Conservation (phyloP, 1,140 invertebrate species). For the Penaeus vannamei region DNA sequence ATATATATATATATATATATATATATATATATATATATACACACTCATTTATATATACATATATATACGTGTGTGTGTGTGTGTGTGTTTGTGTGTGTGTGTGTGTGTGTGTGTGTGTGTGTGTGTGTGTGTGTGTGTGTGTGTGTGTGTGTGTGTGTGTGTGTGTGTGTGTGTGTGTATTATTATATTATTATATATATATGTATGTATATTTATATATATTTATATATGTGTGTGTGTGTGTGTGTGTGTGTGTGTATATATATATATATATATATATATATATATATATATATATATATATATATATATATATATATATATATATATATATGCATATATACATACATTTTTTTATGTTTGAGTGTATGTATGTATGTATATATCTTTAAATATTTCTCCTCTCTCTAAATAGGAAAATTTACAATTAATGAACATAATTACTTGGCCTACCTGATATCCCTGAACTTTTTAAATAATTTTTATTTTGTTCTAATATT, state of each 20-base stretch:
- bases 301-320: slow-evolving; percentile 36
- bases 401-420: too few species aligned
- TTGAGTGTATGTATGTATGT: slow-evolving; percentile 1
- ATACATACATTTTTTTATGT: slow-evolving; percentile 16
- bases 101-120: too few species aligned
- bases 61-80: too few species aligned
- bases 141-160: too few species aligned
- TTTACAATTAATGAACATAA: too few species aligned
- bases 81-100: too few species aligned
- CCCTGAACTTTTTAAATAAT: too few species aligned
- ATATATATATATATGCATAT: slow-evolving; percentile 22
- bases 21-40: too few species aligned
- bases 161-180: not conserved
- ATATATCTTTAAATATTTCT: not conserved
- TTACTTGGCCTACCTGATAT: not conserved
- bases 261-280: slow-evolving; percentile 41
- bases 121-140: too few species aligned
- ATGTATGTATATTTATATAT: not conserved
- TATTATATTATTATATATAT: not conserved
- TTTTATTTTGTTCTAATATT: too few species aligned
- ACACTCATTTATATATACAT: too few species aligned
- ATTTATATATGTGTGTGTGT: not conserved
- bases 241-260: slow-evolving; percentile 12
- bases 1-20: too few species aligned
- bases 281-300: slow-evolving; percentile 1